Base-by-base conservation (phyloP, 2,888 invertebrate genomes). In the Ariolimax columbianus region DNA sequence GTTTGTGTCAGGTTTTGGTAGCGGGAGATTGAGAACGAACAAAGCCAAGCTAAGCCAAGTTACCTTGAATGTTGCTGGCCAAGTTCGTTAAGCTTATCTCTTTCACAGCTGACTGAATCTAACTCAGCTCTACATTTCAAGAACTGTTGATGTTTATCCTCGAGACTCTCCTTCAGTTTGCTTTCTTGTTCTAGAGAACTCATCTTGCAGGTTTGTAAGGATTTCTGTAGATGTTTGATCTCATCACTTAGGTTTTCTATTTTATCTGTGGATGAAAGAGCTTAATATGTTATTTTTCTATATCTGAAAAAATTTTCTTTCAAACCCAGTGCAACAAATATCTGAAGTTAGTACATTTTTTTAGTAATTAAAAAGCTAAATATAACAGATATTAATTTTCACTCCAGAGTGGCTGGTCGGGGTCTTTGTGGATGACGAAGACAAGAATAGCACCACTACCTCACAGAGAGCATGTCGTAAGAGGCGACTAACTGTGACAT, bases 221-320 rank as follows among this genome's bases (percentile, higher is more conserved):
- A 86, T 73, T 89, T 88, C 80, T 92, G 90, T 19, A 91, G 84
- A 36, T 87, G 66, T 59, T 89, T 88, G 3, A 90, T 86, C 77
- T 91, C 90, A 81, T 89, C 89, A n/a, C 81, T 88, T 63, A 89
- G 87, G 51, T 91, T 88, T 55, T 85, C 86, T 11, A 92, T 78
- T 86, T 91, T 91, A 51, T 90, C 91, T 91, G 87, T 36, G 85
- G 79, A 11, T 47, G 36, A 26, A 75, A 75, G 73, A 73, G n/a
- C 17, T 73, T 26, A 14, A 40, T 47, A 43, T 73, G n/a, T n/a
- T n/a, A 73, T 47, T 43, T 43, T 26, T n/a, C 11, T 63, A n/a
- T n/a, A n/a, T 51, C 7, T 11, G 51, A 11, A 51, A 51, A 51
- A 51, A 51, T 11, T 11, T 11, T 51, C 17, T 7, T 51, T 51